A percentile compares a stretch with the other conserved stretches of the same genome.
Evolutionary conservation across 2,113 vertebrate genomes (phyloP).

Genomic region (Mesocricetus auratus): DNA sequence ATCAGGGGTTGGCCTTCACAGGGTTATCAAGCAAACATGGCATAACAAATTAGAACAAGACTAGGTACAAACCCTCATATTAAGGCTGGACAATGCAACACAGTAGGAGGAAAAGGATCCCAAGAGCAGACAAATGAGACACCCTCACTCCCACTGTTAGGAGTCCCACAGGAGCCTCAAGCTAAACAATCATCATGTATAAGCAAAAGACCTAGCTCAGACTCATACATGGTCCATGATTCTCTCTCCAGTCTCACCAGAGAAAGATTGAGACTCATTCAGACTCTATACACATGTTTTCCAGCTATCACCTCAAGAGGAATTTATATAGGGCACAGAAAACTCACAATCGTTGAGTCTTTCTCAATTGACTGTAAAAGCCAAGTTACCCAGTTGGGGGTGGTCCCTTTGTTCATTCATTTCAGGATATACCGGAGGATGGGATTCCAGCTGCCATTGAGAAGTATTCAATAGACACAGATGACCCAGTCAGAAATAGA

Average conservation of each 20-base stretch:
- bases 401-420: not conserved
- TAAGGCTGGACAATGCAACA: not conserved
- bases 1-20: not conserved
- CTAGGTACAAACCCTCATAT: not conserved
- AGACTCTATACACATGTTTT: not conserved
- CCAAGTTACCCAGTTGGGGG: fast-evolving
- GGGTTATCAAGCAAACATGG: not conserved
- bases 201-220: not conserved
- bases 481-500: conserved; percentile 62
- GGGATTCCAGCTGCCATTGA: not conserved
- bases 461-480: conserved; percentile 67
- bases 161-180: not conserved
- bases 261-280: not conserved
- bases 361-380: too few relatives aligned
- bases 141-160: not conserved
- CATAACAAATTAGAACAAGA: not conserved
- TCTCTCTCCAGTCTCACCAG: not conserved
- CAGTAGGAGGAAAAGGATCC: not conserved
- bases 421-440: conserved; percentile 62
- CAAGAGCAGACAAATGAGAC: not conserved
- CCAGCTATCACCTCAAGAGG: fast-evolving
- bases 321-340: not conserved
- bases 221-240: not conserved
- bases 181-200: not conserved
- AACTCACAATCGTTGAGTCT: fast-evolving